Percentiles rank a stretch among this genome's conserved stretches.
Evolutionary conservation across 2,888 invertebrate species (phyloP).

Genomic region (Eristalis tenax): DNA sequence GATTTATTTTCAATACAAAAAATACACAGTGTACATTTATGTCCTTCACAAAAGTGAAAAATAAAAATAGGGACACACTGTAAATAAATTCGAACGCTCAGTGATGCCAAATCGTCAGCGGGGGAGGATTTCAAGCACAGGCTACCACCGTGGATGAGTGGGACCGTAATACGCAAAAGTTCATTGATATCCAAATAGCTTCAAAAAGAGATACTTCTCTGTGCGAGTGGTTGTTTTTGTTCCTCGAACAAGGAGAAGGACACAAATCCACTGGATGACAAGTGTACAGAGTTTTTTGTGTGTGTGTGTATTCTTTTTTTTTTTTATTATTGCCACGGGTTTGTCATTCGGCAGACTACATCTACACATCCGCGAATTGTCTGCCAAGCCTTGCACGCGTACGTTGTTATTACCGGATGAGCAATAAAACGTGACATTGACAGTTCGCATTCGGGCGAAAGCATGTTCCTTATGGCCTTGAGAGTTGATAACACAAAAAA

Average conservation of each 20-base stretch:
- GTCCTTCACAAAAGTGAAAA: neutral
- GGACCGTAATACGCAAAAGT: neutral
- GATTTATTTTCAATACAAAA: neutral
- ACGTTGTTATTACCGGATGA: neutral
- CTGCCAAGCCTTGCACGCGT: neutral
- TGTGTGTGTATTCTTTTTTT: too few relatives aligned
- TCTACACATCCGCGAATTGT: neutral
- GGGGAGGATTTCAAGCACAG: neutral
- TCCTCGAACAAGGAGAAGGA: neutral
- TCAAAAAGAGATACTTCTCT: neutral
- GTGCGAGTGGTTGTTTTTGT: neutral
- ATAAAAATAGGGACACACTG: neutral
- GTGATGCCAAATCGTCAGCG: neutral
- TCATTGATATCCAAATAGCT: neutral
- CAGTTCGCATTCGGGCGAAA: neutral
- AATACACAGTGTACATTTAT: neutral
- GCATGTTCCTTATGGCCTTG: neutral
- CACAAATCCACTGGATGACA: neutral
- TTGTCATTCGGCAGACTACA: neutral
- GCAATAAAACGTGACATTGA: neutral
- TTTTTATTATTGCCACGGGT: neutral
- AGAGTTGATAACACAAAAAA: neutral
- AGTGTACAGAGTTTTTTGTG: neutral
- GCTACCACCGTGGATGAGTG: neutral
- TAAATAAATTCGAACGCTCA: neutral